These are phyloP conservation scores for Loxodonta africana DNA, from an alignment of 2,113 vertebrate genomes.

Conservation along the genomic window DNA sequence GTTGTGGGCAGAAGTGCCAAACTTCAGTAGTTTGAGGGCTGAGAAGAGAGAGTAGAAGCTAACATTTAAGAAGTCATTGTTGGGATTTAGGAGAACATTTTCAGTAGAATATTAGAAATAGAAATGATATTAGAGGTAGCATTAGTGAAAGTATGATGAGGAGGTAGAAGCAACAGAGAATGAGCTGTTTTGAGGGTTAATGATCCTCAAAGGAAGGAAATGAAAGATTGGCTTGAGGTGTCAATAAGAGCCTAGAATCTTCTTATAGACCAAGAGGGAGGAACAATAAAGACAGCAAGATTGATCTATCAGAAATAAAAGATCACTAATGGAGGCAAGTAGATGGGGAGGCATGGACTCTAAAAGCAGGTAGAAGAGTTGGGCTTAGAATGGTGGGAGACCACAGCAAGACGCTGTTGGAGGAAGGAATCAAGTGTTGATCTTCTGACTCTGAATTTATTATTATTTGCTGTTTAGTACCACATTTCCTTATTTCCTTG, in stretches of 20 bases:
- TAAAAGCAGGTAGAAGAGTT: background rate
- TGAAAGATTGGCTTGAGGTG: background rate
- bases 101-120: background rate
- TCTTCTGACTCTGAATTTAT: background rate
- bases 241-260: background rate
- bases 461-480: background rate
- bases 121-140: background rate
- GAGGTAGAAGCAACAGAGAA: background rate
- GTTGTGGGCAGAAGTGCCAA: background rate
- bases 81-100: conserved; percentile 30
- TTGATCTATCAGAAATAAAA: background rate
- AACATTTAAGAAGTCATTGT: background rate
- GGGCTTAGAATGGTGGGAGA: background rate
- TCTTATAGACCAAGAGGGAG: background rate
- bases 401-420: background rate
- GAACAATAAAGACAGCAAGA: background rate
- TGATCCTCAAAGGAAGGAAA: background rate
- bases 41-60: background rate
- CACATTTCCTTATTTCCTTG: background rate
- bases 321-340: background rate
- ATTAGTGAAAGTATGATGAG: background rate
- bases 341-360: background rate
- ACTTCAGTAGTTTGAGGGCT: background rate
- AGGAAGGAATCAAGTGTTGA: background rate
- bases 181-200: background rate